Evolutionary conservation across 1,140 invertebrate genomes (phyloP), one percentile per base, ranked within the genome.

Genomic region (Teleogryllus occipitalis): DNA sequence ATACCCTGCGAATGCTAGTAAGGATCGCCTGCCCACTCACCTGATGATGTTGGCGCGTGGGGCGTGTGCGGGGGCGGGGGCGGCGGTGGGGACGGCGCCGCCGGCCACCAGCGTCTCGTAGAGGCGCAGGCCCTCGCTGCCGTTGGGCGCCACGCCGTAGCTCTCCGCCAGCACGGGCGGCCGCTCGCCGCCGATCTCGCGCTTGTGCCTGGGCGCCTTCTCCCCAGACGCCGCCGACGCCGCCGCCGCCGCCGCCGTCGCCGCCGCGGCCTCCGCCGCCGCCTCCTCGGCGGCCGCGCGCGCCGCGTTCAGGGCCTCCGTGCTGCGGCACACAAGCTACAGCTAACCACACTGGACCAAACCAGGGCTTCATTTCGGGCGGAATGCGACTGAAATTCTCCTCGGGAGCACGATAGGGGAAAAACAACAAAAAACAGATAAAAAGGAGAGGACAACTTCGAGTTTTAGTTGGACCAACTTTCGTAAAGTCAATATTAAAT

Each of bases 51-150:
- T 65, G 54, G 54, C 10, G 10, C 10, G 54, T 18, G n/a, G 39
- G 22, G 76, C 47, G 46, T 6, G 76, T 8, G 18, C 75, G 10
- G 14, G 76, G 21, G 22, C n/a, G 76, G 47, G 76, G 15, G 46
- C 8, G 39, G 14, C 4, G 76, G 47, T 7, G n/a, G 15, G 10
- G 22, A 8, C 76, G 47, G n/a, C 47, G 8, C 76, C 76, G 7
- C 47, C 47, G 75, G 21, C n/a, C 47, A 77, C 47, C 4, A 77
- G 76, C 5, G 14, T 47, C 47, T 47, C 46, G 47, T 77, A 77
- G 0, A 77, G n/a, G 7, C 76, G 14, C 76, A 77, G 47, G 7
- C 76, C 76, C 76, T 77, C 76, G 47, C 76, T 77, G n/a, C n/a
- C 47, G 6, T 49, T 77, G 10, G 18, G 39, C n/a, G 21, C 47